Conservation (phyloP, 1,140 invertebrate genomes). For the Stegodyphus dumicola region DNA sequence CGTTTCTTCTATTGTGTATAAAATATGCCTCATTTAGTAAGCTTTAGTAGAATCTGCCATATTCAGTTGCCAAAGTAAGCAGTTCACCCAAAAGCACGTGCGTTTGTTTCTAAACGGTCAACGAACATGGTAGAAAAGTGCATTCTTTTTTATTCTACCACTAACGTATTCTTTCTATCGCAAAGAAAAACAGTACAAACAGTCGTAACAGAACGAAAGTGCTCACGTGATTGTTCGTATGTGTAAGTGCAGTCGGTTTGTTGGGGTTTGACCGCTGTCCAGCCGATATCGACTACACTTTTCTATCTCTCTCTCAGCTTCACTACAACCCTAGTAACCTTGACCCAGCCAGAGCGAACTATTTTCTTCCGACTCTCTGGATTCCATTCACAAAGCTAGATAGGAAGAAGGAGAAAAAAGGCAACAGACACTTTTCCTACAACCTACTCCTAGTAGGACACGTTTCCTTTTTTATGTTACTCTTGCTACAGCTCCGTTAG, state of each 20-base stretch:
- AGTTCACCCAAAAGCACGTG: not conserved
- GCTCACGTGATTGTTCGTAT: conserved; percentile 33
- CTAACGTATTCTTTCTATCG: not conserved
- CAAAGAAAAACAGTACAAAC: not conserved
- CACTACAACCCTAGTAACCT: conserved; percentile 34
- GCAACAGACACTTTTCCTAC: conserved; percentile 13
- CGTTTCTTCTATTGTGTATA: too few relatives aligned
- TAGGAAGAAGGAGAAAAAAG: conserved; percentile 16
- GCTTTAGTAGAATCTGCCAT: too few relatives aligned
- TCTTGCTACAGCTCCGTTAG: not conserved
- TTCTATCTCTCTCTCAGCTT: conserved; percentile 13
- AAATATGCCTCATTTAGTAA: too few relatives aligned
- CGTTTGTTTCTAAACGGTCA: not conserved
- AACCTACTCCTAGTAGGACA: conserved; percentile 28
- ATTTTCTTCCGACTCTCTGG: conserved; percentile 32
- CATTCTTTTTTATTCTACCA: not conserved
- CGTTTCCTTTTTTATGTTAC: not conserved
- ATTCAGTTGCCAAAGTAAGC: too few relatives aligned
- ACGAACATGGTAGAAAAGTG: not conserved
- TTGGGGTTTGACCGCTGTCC: conserved; percentile 38
- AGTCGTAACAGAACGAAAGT: not conserved
- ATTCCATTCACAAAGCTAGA: conserved; percentile 48
- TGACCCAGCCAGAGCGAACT: conserved; percentile 28
- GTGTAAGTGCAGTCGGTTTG: conserved; percentile 1
- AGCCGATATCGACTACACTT: conserved; percentile 38